Base-by-base conservation (phyloP, 2,888 invertebrate species). In the Pyralis farinalis region DNA sequence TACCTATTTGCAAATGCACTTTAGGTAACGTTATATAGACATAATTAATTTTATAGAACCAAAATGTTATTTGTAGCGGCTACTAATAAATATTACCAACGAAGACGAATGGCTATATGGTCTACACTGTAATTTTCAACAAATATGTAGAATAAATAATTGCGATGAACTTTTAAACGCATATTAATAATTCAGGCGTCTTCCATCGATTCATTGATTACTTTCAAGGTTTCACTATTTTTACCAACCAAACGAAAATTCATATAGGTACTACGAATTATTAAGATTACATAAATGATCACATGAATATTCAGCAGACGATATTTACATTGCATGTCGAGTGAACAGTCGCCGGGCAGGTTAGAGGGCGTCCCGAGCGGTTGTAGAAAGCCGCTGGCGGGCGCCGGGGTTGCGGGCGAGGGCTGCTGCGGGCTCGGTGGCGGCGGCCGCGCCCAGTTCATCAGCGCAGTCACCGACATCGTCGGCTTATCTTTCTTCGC, bases 401-500 rank as follows among this genome's bases (percentile, higher is more conserved):
- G 67, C 42, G 70, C 70, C 9, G 84, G 79, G 47, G 79, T 62
- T 62, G 78, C 72, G 52, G 76, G 76, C 57, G 81, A 74, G 54
- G 71, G 78, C 64, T 68, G 78, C 61, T 66, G 72, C 47, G 58
- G 63, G 34, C 69, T 73, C 42, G 77, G 76, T 35, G 74, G 71
- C 56, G 66, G 87, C 74, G 78, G 92, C 82, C 74, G 90, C 59
- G 91, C 90, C 92, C 93, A 93, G 77, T 93, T 93, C 71, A 95
- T 95, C 74, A 95, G 93, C 65, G 95, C 94, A 67, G 95, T 93
- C 71, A 95, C 95, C 75, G 94, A 94, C 93, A 95, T 94, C 90
- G 95, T 95, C 66, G 95, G 95, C 78, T 95, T 95, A 84, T 95
- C 95, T 88, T 95, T 95, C 91, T 95, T 95, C 92, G 95, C 93